phyloP scores from a whole-genome alignment of 2,113 vertebrate species.

The Paraplagusia blochii region DNA sequence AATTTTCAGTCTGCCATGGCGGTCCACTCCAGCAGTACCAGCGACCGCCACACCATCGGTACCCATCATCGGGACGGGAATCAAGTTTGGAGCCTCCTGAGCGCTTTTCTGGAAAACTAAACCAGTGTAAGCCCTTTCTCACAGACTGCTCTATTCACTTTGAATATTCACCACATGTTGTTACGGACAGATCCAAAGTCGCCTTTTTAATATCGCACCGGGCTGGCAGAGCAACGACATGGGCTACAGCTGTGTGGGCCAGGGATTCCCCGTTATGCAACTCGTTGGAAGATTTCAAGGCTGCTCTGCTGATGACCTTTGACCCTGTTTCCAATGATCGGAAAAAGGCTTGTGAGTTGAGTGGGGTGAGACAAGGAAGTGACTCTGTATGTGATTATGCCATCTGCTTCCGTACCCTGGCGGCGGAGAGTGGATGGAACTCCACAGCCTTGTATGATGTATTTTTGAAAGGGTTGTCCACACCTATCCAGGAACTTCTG shows the following conservation, averaged over 20 bases:
- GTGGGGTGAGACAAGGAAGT: no score
- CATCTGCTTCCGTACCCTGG: neutral
- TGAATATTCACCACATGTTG: no score
- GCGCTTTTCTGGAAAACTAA: neutral
- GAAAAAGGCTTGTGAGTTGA: no score
- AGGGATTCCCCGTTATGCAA: no score
- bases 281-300: no score
- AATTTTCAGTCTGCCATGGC: neutral
- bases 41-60: neutral
- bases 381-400: neutral
- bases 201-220: neutral
- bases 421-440: neutral
- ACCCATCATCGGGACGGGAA: neutral
- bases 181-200: neutral
- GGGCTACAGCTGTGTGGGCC: no score
- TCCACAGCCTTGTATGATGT: neutral
- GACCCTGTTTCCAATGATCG: no score
- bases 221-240: neutral
- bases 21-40: neutral
- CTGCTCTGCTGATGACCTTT: no score
- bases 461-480: neutral
- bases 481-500: neutral
- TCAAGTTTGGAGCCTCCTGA: neutral
- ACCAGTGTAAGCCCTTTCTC: no score
- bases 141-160: no score